phyloP scores from a whole-genome alignment of 1,140 invertebrate species.

The Pantala flavescens region DNA sequence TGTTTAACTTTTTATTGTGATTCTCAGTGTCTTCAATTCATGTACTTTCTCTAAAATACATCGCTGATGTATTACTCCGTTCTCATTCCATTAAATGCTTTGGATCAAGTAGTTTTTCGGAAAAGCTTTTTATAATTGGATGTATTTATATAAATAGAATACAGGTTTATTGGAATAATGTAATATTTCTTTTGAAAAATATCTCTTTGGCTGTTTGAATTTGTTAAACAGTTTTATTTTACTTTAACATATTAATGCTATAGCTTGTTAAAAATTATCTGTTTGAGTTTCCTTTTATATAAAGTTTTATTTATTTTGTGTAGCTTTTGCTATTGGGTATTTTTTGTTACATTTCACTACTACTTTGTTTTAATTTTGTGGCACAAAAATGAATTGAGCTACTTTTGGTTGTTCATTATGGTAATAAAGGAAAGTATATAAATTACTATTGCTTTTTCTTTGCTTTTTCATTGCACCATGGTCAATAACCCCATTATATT shows the following conservation, averaged over 20 bases:
- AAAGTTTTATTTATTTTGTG: background rate
- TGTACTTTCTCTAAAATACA: background rate
- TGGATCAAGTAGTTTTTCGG: background rate
- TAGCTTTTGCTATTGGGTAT: background rate
- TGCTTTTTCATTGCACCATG: background rate
- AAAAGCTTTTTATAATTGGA: background rate
- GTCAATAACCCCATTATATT: background rate
- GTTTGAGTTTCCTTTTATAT: background rate
- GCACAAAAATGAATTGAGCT: background rate
- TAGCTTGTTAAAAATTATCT: background rate
- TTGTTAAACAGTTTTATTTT: constrained; percentile 5
- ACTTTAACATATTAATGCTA: background rate
- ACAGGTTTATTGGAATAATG: background rate
- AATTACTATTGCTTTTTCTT: constrained; percentile 5
- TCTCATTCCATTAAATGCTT: background rate
- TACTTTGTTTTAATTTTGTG: background rate
- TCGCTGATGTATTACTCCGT: background rate
- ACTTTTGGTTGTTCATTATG: background rate
- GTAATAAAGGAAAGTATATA: background rate
- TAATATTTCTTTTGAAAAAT: background rate
- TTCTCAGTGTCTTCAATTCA: background rate
- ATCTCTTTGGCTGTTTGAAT: background rate
- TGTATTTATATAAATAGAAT: background rate
- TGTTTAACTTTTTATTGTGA: background rate
- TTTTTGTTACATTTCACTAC: background rate